Evolutionary conservation across 1,140 invertebrate genomes (phyloP).

Genomic region (Drosophila kikkawai): DNA sequence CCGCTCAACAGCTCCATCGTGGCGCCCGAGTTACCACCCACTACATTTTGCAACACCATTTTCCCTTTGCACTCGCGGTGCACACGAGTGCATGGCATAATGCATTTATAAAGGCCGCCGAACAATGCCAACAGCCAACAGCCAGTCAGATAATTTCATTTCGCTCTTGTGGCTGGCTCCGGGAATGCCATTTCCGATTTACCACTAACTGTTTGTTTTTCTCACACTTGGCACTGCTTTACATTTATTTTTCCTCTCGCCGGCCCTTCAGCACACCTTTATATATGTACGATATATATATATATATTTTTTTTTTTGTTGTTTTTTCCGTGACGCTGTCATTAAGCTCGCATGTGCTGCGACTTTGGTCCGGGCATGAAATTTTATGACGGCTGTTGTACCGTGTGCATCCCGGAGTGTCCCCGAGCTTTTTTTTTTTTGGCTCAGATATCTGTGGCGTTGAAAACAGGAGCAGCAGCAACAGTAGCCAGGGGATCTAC

Average conservation of each 20-base stretch:
- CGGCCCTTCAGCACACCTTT: neutral
- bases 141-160: constrained; percentile 64
- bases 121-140: constrained; percentile 57
- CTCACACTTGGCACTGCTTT: constrained; percentile 55
- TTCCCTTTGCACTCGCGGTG: constrained; percentile 25
- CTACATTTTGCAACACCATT: neutral
- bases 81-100: constrained; percentile 71
- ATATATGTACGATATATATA: neutral
- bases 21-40: neutral
- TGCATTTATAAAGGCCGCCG: constrained; percentile 73
- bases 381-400: constrained; percentile 65
- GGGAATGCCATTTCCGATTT: constrained; percentile 62
- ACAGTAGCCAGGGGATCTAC: constrained; percentile 5
- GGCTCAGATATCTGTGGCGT: constrained; percentile 50
- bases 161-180: constrained; percentile 33
- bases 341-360: constrained; percentile 58
- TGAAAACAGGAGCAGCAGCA: constrained; percentile 41
- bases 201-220: constrained; percentile 66
- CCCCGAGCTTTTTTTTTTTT: neutral
- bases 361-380: constrained; percentile 70
- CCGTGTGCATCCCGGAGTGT: constrained; percentile 12
- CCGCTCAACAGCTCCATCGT: constrained; percentile 42
- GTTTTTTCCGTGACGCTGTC: constrained; percentile 33
- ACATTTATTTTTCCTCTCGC: constrained; percentile 30
- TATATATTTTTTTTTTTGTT: neutral